Evolutionary conservation across 2,797 vertebrate genomes (phyloP).

Genomic region (Chromobotia macracanthus): DNA sequence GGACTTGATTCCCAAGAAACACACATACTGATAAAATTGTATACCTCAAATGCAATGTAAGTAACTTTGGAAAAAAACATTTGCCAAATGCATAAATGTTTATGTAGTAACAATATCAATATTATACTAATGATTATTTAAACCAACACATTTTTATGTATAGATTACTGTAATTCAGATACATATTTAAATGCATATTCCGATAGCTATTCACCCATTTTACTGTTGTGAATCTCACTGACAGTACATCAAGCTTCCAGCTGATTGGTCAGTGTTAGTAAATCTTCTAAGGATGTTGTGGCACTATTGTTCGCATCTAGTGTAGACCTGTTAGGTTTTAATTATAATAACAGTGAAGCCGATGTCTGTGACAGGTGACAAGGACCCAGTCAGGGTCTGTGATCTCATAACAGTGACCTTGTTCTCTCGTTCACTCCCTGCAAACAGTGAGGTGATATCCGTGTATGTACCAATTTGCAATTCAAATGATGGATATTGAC

Average conservation of each 20-base stretch:
- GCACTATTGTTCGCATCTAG: neutral
- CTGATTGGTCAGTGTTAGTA: neutral
- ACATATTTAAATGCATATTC: no score
- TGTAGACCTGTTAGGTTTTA: constrained; percentile 11
- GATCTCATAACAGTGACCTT: constrained; percentile 38
- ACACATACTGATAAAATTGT: no score
- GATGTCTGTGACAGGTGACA: constrained; percentile 22
- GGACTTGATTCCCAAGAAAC: no score
- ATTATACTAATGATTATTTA: no score
- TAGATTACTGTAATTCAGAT: no score
- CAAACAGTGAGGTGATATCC: constrained; percentile 30
- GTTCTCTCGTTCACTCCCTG: constrained; percentile 29
- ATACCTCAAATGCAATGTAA: no score
- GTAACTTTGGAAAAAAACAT: no score
- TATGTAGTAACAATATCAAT: no score
- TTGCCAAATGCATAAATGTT: no score
- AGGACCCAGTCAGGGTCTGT: constrained; percentile 34
- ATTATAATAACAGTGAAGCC: constrained; percentile 25
- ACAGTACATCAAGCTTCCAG: neutral
- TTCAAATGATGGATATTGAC: constrained; percentile 52
- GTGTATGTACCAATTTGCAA: constrained; percentile 38
- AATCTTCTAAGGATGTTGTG: neutral
- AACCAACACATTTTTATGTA: no score
- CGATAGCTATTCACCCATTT: no score
- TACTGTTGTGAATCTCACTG: no score